phyloP scores from a whole-genome alignment of 2,797 vertebrate genomes.

The Thamnophis elegans region DNA sequence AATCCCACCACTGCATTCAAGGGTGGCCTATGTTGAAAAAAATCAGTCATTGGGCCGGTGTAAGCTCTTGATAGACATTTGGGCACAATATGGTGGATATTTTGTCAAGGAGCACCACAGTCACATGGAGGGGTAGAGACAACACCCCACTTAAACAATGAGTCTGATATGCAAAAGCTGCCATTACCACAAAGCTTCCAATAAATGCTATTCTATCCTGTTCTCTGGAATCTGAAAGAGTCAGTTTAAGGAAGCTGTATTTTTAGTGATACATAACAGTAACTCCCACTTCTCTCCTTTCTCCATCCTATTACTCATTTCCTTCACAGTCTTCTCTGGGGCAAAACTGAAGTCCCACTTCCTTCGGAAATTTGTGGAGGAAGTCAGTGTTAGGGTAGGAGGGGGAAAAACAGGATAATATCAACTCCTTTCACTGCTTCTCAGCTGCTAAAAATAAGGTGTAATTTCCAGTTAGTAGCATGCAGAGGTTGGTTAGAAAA shows the following conservation, averaged over 20 bases:
- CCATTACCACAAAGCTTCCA: too few species aligned
- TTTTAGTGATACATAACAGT: neutral
- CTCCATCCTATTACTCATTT: neutral
- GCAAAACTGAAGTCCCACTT: neutral
- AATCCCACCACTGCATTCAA: too few species aligned
- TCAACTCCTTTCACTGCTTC: neutral
- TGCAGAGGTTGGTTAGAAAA: neutral
- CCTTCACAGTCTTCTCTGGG: neutral
- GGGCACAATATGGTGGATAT: too few species aligned
- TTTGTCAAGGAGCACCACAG: too few species aligned
- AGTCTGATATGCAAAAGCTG: too few species aligned
- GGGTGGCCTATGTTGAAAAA: too few species aligned
- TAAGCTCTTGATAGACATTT: too few species aligned
- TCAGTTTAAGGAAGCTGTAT: neutral
- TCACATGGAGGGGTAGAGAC: too few species aligned
- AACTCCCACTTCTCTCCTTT: neutral
- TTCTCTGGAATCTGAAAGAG: neutral
- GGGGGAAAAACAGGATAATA: neutral
- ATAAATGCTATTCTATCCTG: neutral
- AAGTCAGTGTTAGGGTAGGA: neutral
- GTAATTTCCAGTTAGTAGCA: neutral
- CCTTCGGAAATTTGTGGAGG: neutral
- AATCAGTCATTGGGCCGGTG: too few species aligned
- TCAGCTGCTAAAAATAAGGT: neutral
- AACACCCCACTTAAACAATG: too few species aligned